phyloP scores from a whole-genome alignment of 2,113 vertebrate genomes.

The Montifringilla adamsi region DNA sequence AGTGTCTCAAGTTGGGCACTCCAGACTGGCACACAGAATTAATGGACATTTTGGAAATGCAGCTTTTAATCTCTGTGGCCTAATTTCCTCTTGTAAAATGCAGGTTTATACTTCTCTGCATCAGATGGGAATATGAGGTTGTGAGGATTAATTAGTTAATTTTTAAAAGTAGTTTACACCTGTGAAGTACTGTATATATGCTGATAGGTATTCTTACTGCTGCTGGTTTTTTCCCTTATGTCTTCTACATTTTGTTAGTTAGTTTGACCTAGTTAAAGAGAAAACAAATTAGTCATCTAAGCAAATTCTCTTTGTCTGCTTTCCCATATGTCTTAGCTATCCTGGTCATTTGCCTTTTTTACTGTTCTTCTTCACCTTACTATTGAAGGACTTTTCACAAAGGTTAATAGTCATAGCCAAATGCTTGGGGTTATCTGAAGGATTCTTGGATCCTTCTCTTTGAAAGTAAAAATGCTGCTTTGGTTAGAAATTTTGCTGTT shows the following conservation, averaged over 20 bases:
- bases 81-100: slow-evolving; percentile 10
- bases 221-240: not conserved
- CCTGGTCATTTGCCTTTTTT: rapidly evolving
- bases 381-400: not conserved
- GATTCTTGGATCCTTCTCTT: not conserved
- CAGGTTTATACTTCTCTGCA: not conserved
- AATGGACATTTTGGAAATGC: not conserved
- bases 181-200: not conserved
- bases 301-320: not conserved
- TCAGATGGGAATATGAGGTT: slow-evolving; percentile 48
- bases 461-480: not conserved
- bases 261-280: slow-evolving; percentile 18
- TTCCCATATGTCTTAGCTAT: not conserved
- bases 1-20: not conserved
- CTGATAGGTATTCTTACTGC: not conserved
- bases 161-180: not conserved
- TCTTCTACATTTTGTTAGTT: not conserved
- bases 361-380: not conserved
- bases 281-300: not conserved
- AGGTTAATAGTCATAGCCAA: not conserved
- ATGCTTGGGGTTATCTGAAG: not conserved
- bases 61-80: slow-evolving; percentile 1
- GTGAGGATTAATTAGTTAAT: slow-evolving; percentile 50
- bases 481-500: not conserved
- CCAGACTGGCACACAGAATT: not conserved